Conservation (phyloP, 2,888 invertebrate species). For the Zootermopsis nevadensis region DNA sequence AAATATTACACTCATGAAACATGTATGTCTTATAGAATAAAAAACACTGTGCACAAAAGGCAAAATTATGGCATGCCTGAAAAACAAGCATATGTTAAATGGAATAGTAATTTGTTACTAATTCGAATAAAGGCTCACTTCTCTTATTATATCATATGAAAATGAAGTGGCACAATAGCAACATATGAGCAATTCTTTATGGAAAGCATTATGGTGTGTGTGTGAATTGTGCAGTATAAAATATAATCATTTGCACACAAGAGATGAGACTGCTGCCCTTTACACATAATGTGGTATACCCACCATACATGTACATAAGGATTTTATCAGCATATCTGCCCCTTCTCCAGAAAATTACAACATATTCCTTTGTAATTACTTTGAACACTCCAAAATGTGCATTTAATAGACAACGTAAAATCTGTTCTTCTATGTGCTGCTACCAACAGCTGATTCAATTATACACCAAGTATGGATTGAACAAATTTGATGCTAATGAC, state of each 20-base stretch:
- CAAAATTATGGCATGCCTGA: conserved; percentile 12
- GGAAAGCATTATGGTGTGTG: neutral
- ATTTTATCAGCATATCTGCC: neutral
- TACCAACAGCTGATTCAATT: neutral
- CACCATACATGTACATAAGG: neutral
- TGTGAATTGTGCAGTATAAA: neutral
- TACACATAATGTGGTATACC: neutral
- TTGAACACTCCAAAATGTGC: neutral
- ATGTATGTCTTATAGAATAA: neutral
- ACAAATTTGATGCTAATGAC: neutral
- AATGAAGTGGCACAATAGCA: conserved; percentile 19
- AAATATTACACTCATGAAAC: neutral
- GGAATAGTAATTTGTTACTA: neutral
- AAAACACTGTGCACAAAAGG: conserved; percentile 23
- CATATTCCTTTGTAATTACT: no score
- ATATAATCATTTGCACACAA: neutral
- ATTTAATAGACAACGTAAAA: neutral
- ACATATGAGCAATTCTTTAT: conserved; percentile 7
- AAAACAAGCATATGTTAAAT: conserved; percentile 11
- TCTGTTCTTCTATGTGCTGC: neutral
- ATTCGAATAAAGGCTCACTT: conserved; percentile 11
- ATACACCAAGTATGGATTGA: neutral
- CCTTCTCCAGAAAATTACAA: neutral
- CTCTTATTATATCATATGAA: conserved; percentile 22
- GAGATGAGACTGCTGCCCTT: neutral